Percentiles rank a stretch among this genome's conserved stretches.
These are phyloP conservation scores for Scaptomyza reducta DNA, from an alignment of 2,888 invertebrate genomes.

Conservation along the genomic window DNA sequence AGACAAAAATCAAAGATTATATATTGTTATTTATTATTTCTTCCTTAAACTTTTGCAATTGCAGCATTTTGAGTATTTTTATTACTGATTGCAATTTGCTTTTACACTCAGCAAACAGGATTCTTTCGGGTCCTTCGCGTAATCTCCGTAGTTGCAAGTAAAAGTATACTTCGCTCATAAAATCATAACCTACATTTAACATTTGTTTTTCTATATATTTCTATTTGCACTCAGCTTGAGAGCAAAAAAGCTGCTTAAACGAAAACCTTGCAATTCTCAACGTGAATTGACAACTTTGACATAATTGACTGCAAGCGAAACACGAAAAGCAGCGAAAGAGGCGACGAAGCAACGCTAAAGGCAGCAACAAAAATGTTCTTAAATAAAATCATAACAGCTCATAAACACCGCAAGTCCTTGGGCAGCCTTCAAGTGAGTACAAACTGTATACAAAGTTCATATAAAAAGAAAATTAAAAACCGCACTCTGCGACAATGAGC, in stretches of 20 bases:
- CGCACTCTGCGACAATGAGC: constrained; percentile 53
- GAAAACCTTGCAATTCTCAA: constrained; percentile 58
- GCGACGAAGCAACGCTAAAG: constrained; percentile 1
- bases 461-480: constrained; percentile 53
- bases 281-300: constrained; percentile 78
- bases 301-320: constrained; percentile 70
- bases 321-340: neutral
- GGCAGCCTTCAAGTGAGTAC: constrained; percentile 34
- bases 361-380: constrained; percentile 24
- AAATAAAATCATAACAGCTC: constrained; percentile 70
- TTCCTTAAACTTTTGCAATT: constrained; percentile 12
- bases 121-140: constrained; percentile 2
- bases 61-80: constrained; percentile 22
- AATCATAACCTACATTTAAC: constrained; percentile 56
- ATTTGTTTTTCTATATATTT: constrained; percentile 24
- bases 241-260: constrained; percentile 67
- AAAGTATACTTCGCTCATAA: constrained; percentile 12
- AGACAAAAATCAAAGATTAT: too few species aligned
- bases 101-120: constrained; percentile 8
- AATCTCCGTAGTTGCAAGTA: constrained; percentile 1
- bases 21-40: neutral
- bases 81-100: constrained; percentile 33
- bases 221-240: constrained; percentile 33
- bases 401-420: constrained; percentile 73
- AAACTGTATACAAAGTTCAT: constrained; percentile 31